Evolutionary conservation across 2,888 invertebrate genomes (phyloP).

Genomic region (Pollenia griseotomentosa): DNA sequence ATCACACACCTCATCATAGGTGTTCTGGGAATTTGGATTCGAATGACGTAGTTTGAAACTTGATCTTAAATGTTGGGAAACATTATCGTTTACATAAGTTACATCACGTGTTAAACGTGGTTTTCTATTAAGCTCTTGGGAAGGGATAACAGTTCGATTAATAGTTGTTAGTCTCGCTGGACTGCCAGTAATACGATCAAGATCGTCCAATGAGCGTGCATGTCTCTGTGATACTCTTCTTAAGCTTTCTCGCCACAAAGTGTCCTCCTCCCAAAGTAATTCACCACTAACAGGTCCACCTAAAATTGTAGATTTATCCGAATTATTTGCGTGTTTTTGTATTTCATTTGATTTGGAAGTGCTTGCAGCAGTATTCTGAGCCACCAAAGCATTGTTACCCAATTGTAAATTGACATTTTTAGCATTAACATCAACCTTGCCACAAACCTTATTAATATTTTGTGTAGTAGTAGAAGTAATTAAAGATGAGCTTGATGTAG

Average conservation of each 20-base stretch:
- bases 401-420: slow-evolving; percentile 79
- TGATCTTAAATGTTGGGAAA: slow-evolving; percentile 84
- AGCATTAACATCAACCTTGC: slow-evolving; percentile 68
- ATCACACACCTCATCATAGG: slow-evolving; percentile 64
- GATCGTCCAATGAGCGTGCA: slow-evolving; percentile 92
- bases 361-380: slow-evolving; percentile 34
- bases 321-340: slow-evolving; percentile 55
- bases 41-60: slow-evolving; percentile 75
- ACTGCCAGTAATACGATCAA: slow-evolving; percentile 86
- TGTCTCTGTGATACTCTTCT: slow-evolving; percentile 92
- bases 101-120: slow-evolving; percentile 87
- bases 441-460: slow-evolving; percentile 40
- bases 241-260: slow-evolving; percentile 91
- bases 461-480: slow-evolving; percentile 29
- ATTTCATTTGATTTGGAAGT: slow-evolving; percentile 21
- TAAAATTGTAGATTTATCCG: slow-evolving; percentile 80
- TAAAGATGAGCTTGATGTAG: slow-evolving; percentile 43
- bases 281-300: slow-evolving; percentile 85
- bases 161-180: slow-evolving; percentile 32
- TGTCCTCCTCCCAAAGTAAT: slow-evolving; percentile 93
- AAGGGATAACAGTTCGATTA: not conserved
- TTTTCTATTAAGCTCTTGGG: slow-evolving; percentile 15
- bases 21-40: not conserved
- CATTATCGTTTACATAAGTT: slow-evolving; percentile 91
- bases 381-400: slow-evolving; percentile 59